Base-by-base conservation (phyloP, 2,888 invertebrate species). In the Cryptophagus acutangulus region DNA sequence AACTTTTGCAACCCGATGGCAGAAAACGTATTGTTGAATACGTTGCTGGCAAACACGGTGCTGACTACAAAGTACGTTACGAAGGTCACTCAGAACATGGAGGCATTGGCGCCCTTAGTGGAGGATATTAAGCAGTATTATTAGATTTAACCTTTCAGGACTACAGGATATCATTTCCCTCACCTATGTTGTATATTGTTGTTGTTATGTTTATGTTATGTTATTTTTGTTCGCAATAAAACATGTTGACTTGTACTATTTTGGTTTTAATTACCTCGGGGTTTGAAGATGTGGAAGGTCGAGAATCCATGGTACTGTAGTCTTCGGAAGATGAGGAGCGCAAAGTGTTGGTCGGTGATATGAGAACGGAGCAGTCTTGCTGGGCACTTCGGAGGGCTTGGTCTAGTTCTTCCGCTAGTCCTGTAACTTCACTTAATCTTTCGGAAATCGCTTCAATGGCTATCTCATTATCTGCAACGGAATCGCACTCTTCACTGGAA, bases 381-480 rank as follows among this genome's bases (percentile, higher is more conserved):
- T 75, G 75, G 6, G 73, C 73, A 48, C 74, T 74, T 26, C 71
- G 67, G 41, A 79, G 63, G 15, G 75, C 73, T 25, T 75, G 74
- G 58, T 83, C 83, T 50, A 83, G 64, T 46, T 80, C 78, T 61
- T 82, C 82, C 1, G 82, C 82, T 14, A 82, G 71, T 40, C 74
- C 74, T 9, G 82, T 79, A 10, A 83, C 81, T 63, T 81, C 80
- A 10, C 74, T 69, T 43, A 83, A 63, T 58, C 75, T 74, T 53
- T 77, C 77, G n/a, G 80, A 74, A 42, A 83, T 82, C 34, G 82
- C 79, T 53, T 79, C 79, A 25, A 82, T 75, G 12, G 82, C 82
- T 51, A 78, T 74, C 47, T 73, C 70, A 65, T 81, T 81, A 51
- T 70, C 71, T 30, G 49, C 34, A 38, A 56, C 48, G 24, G 57